phyloP scores from a whole-genome alignment of 2,797 vertebrate genomes.

The Cryptoprocta ferox region DNA sequence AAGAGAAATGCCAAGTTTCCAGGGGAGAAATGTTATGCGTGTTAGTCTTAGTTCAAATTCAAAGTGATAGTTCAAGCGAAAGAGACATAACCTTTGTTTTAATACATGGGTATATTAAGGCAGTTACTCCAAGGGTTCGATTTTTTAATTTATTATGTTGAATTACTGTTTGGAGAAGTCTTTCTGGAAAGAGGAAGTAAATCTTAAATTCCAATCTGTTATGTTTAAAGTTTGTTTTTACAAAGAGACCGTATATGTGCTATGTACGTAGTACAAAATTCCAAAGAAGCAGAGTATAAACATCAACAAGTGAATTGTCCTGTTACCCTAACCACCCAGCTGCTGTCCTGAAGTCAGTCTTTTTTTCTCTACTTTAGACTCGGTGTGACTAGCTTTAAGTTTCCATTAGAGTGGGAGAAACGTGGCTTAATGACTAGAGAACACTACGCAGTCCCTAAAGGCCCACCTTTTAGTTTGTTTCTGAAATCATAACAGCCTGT shows the following conservation, averaged over 20 bases:
- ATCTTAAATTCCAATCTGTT: neutral
- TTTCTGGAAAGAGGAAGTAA: neutral
- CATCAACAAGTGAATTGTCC: neutral
- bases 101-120: neutral
- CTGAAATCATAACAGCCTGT: neutral
- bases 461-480: neutral
- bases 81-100: neutral
- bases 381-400: neutral
- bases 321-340: neutral
- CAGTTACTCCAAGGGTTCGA: neutral
- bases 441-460: neutral
- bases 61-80: neutral
- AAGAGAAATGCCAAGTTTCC: neutral
- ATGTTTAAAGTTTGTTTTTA: slow-evolving; percentile 23
- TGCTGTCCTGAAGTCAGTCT: neutral
- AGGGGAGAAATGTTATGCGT: neutral
- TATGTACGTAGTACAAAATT: neutral
- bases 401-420: neutral
- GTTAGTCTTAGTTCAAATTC: neutral
- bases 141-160: neutral
- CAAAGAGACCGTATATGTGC: neutral
- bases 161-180: slow-evolving; percentile 26
- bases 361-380: neutral
- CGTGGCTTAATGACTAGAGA: neutral
- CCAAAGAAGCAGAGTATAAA: neutral